Evolutionary conservation across 2,888 invertebrate genomes (phyloP).

Genomic region (Chesias legatella): DNA sequence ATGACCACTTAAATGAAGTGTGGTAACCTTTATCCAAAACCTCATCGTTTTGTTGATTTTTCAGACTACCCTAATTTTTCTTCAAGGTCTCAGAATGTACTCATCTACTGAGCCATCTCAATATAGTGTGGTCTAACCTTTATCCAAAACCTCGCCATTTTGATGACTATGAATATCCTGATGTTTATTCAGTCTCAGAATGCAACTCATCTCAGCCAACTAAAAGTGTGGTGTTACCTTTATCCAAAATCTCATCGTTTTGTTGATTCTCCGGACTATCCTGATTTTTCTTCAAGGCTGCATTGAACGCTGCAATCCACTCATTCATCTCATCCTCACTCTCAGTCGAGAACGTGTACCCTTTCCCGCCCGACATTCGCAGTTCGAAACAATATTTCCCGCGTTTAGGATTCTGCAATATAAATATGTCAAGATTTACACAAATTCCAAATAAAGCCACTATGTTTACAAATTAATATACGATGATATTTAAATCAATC

Average conservation of each 20-base stretch:
- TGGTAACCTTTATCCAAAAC: no score
- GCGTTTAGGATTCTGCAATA: slow-evolving; percentile 87
- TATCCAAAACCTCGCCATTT: no score
- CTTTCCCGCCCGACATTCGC: slow-evolving; percentile 92
- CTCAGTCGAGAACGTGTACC: slow-evolving; percentile 92
- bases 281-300: slow-evolving; percentile 87
- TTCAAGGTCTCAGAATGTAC: no score
- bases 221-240: slow-evolving; percentile 68
- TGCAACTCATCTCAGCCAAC: not conserved
- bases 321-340: slow-evolving; percentile 89
- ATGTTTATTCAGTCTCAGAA: no score
- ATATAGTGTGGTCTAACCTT: no score
- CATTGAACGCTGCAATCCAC: slow-evolving; percentile 91
- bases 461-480: no score
- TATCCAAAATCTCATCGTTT: slow-evolving; percentile 86
- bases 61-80: no score
- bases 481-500: no score
- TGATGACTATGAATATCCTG: no score
- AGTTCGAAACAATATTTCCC: slow-evolving; percentile 93
- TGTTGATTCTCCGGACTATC: slow-evolving; percentile 78
- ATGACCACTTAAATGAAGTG: no score
- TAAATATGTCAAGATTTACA: not conserved
- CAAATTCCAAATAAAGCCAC: not conserved
- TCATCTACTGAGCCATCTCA: no score
- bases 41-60: no score